These are phyloP conservation scores for Chelon auratus DNA, from an alignment of 2,797 vertebrate genomes.

Conservation along the genomic window DNA sequence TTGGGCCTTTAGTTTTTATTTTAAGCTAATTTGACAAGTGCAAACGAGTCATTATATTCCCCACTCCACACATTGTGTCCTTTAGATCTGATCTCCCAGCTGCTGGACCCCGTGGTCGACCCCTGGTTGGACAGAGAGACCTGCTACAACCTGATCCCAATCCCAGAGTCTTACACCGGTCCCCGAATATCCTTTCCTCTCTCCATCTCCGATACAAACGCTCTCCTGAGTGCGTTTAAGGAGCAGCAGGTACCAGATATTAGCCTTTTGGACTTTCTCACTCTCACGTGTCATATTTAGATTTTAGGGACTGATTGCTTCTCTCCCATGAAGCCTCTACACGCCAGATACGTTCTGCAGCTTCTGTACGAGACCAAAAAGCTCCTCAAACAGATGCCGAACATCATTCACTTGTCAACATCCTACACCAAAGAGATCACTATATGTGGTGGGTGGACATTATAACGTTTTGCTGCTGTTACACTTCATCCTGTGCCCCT, in stretches of 20 bases:
- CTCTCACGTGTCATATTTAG: background rate
- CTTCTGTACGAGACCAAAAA: constrained; percentile 92
- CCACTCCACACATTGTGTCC: constrained; percentile 28
- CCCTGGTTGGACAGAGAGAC: constrained; percentile 73
- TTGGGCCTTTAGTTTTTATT: background rate
- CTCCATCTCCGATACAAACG: constrained; percentile 84
- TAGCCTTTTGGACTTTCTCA: background rate
- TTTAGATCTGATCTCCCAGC: constrained; percentile 86
- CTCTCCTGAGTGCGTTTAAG: constrained; percentile 91
- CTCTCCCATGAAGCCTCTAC: constrained; percentile 85
- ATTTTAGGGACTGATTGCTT: background rate
- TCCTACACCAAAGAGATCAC: constrained; percentile 92
- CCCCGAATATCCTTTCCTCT: constrained; percentile 93
- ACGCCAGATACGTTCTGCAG: constrained; percentile 92
- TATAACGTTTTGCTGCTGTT: background rate
- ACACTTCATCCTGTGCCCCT: background rate
- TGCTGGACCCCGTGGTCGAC: constrained; percentile 79
- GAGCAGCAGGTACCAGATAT: constrained; percentile 84
- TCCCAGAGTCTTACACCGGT: constrained; percentile 90
- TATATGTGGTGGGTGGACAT: constrained; percentile 88
- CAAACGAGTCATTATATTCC: background rate
- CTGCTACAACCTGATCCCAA: constrained; percentile 82
- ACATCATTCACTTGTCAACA: constrained; percentile 89
- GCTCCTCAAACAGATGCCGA: constrained; percentile 92
- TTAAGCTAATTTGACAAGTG: too few species aligned